Percentiles rank a stretch among this genome's conserved stretches.
Conservation (phyloP, 2,888 invertebrate species). For the Ophioninae sp. region DNA sequence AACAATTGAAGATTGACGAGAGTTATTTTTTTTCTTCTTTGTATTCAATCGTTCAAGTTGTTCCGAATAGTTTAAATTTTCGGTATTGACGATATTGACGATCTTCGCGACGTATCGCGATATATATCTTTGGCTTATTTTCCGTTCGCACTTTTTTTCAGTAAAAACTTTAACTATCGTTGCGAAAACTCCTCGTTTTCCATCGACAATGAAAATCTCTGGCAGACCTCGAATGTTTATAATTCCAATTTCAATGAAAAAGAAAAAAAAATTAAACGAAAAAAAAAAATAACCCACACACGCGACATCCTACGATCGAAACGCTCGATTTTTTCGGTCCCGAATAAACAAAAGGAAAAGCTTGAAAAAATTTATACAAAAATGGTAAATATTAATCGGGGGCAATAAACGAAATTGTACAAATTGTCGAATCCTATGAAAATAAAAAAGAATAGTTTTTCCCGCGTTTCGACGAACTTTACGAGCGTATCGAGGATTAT, state of each 20-base stretch:
- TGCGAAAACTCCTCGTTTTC: slow-evolving; percentile 42
- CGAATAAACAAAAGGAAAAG: slow-evolving; percentile 63
- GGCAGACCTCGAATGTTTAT: slow-evolving; percentile 54
- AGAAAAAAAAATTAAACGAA: not conserved
- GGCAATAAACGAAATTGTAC: not conserved
- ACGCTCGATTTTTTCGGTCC: slow-evolving; percentile 44
- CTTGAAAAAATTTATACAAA: slow-evolving; percentile 65
- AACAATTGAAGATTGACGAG: slow-evolving; percentile 44
- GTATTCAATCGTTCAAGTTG: not conserved
- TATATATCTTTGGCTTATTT: slow-evolving; percentile 1
- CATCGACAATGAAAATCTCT: slow-evolving; percentile 21
- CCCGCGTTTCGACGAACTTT: slow-evolving; percentile 52
- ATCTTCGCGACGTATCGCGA: not conserved
- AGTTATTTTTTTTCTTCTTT: slow-evolving; percentile 31
- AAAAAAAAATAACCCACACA: slow-evolving; percentile 42
- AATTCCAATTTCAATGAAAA: slow-evolving; percentile 46
- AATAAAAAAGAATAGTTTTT: slow-evolving; percentile 39
- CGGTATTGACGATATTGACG: not conserved
- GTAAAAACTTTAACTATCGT: slow-evolving; percentile 60
- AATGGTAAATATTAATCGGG: slow-evolving; percentile 42
- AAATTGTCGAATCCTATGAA: not conserved
- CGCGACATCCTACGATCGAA: slow-evolving; percentile 57
- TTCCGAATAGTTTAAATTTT: slow-evolving; percentile 4
- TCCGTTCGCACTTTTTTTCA: slow-evolving; percentile 36
- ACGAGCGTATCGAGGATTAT: slow-evolving; percentile 43